Percentiles rank a stretch among this genome's conserved stretches.
Evolutionary conservation across 2,113 vertebrate species (phyloP).

Genomic region (Psammodynastes pulverulentus): DNA sequence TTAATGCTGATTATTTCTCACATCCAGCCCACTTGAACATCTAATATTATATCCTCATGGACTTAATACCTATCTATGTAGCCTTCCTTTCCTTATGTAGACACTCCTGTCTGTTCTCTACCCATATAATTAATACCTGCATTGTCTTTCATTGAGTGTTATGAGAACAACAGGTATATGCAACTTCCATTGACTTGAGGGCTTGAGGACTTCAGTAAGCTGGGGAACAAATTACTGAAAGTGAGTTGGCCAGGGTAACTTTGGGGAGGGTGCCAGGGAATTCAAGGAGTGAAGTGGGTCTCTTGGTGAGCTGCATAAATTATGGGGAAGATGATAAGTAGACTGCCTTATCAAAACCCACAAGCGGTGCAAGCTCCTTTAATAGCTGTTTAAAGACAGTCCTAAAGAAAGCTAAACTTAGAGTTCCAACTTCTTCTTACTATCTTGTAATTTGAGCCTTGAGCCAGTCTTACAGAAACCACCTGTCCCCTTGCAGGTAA

Average conservation of each 20-base stretch:
- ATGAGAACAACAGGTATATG: neutral
- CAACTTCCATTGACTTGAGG: neutral
- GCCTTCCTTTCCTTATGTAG: neutral
- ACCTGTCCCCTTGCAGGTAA: too few relatives aligned
- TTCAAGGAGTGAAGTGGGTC: neutral
- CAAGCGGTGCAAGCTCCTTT: neutral
- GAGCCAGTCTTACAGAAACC: neutral
- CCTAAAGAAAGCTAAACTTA: neutral
- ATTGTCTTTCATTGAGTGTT: neutral
- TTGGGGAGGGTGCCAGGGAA: neutral
- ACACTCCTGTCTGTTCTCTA: neutral
- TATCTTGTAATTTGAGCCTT: neutral
- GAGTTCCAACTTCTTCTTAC: neutral
- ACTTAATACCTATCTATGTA: neutral
- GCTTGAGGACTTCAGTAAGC: neutral
- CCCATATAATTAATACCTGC: neutral
- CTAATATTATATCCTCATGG: neutral
- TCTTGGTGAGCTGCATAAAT: neutral
- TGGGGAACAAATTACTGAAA: neutral
- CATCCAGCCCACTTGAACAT: neutral
- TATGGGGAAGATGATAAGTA: neutral
- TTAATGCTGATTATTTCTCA: neutral
- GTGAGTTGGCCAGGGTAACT: neutral
- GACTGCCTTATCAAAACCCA: neutral
- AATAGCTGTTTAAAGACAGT: neutral